Conservation (phyloP, 2,113 vertebrate genomes). For the Rallus limicola region DNA sequence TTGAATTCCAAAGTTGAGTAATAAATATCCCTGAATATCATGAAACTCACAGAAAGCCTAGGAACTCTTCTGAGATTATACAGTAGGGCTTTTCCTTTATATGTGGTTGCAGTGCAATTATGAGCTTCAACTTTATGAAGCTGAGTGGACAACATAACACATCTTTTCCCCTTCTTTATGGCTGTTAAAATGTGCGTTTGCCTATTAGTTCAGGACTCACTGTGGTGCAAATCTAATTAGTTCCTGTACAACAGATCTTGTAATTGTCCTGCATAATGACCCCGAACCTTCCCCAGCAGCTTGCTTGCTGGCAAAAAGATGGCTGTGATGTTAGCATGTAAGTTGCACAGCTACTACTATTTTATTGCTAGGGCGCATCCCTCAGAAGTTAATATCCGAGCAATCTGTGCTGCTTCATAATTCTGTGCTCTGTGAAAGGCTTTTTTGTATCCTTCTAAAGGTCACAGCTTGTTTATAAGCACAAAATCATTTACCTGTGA, state of each 20-base stretch:
- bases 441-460: not conserved
- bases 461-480: not conserved
- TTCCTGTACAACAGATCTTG: not conserved
- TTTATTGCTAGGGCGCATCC: not conserved
- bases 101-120: not conserved
- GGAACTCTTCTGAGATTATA: not conserved
- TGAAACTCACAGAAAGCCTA: not conserved
- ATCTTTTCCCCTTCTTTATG: not conserved
- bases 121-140: not conserved
- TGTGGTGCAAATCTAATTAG: not conserved
- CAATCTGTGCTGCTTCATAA: not conserved
- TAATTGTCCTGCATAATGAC: not conserved
- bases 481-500: not conserved
- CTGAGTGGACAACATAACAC: not conserved
- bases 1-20: not conserved
- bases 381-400: not conserved
- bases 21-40: not conserved
- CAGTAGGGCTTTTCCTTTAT: not conserved
- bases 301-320: not conserved
- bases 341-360: not conserved
- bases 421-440: not conserved
- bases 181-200: not conserved
- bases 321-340: rapidly evolving
- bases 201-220: not conserved
- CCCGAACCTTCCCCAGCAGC: not conserved